These are phyloP conservation scores for Melanotus villosus DNA, from an alignment of 2,888 invertebrate genomes.

Conservation along the genomic window DNA sequence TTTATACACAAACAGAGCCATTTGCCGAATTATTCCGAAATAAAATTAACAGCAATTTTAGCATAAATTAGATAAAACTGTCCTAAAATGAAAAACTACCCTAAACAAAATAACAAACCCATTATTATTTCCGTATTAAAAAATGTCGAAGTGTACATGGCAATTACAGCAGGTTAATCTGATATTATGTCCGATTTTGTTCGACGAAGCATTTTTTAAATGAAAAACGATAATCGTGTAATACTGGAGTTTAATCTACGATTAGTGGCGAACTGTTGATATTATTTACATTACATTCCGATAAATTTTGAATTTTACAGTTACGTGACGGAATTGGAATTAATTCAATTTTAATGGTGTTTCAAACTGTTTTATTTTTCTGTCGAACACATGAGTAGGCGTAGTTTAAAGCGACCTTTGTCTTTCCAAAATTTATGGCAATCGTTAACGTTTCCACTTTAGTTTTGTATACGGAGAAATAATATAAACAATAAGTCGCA, in stretches of 20 bases:
- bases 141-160: background rate
- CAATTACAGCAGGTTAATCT: conserved; percentile 12
- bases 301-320: background rate
- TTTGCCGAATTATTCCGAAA: too few relatives aligned
- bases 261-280: background rate
- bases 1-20: background rate
- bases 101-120: too few relatives aligned
- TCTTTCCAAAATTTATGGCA: too few relatives aligned
- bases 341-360: background rate
- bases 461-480: too few relatives aligned
- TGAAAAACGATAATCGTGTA: conserved; percentile 8
- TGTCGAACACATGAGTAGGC: too few relatives aligned
- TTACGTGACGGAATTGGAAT: background rate
- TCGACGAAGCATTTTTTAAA: background rate
- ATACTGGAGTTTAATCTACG: conserved; percentile 3
- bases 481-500: too few relatives aligned
- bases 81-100: too few relatives aligned
- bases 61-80: too few relatives aligned
- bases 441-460: too few relatives aligned
- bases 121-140: background rate
- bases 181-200: background rate
- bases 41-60: too few relatives aligned
- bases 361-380: too few relatives aligned
- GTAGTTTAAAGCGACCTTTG: too few relatives aligned
- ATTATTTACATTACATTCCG: background rate